Evolutionary conservation across 2,113 vertebrate genomes (phyloP), one percentile per base, ranked within the genome.

Genomic region (Barnardius zonarius): DNA sequence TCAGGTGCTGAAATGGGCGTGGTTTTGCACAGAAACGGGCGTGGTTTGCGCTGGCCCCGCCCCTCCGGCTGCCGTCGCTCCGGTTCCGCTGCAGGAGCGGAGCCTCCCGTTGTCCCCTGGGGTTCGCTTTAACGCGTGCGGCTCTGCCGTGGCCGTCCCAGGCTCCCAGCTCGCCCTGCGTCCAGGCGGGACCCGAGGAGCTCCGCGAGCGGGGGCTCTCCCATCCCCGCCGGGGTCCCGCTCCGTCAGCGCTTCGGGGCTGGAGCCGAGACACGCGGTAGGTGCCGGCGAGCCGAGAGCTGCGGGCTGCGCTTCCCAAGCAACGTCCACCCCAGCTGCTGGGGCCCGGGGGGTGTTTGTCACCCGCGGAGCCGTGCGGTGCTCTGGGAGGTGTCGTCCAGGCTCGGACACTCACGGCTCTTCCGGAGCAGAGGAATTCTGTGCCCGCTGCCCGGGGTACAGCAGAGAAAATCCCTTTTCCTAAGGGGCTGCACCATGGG

Each of bases 1-100:
- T 37, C 5, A 1, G 0, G 1, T 0, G 1, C 0, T 15, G 10
- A 9, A n/a, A 0, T 8, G 55, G 43, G 39, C 59, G 66, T 22
- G 86, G 8, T 75, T 61, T 83, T 37, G 20, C 18, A 44, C 62
- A 46, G 52, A 4, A 30, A 19, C 17, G 79, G 70, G 87, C 1
- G 70, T 30, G 39, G 39, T 68, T 39, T 19, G 33, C 17, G 33
- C 70, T 13, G 46, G 14, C 23, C 44, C 35, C 76, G 39, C 54
- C 54, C 54, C 18, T 57, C 18, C 54, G 5, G 19, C 55, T 1
- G 8, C 11, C 31, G 31, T 9, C 19, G 55, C 13, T n/a, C 3
- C 20, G 7, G 55, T 33, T 12, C 31, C 31, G 31, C 54, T 9
- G 18, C 55, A 15, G 20, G 57, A n/a, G 33, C 33, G 20, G 57